Evolutionary conservation across 2,113 vertebrate species (phyloP).

Genomic region (Vulpes lagopus): DNA sequence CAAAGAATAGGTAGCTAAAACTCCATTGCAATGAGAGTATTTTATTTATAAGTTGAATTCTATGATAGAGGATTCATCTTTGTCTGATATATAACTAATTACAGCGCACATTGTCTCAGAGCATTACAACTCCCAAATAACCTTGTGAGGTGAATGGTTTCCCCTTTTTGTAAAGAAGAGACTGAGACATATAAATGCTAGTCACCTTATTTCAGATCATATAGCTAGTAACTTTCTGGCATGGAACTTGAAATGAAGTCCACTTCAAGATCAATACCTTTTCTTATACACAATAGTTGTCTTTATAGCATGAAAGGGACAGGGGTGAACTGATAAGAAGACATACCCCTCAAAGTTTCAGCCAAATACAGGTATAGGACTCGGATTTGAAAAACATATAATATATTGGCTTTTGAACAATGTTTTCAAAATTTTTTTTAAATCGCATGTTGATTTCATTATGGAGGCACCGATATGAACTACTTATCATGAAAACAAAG

Average conservation of each 20-base stretch:
- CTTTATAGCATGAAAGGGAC: neutral
- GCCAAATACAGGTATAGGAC: neutral
- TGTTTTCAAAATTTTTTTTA: neutral
- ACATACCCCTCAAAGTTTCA: neutral
- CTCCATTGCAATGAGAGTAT: neutral
- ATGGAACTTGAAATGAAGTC: neutral
- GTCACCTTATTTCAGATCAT: neutral
- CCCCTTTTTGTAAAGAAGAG: neutral
- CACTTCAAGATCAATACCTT: neutral
- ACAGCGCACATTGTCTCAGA: neutral
- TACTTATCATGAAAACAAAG: neutral
- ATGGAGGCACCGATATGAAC: neutral
- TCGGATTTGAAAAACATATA: neutral
- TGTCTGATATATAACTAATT: neutral
- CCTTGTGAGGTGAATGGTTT: neutral
- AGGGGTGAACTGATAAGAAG: neutral
- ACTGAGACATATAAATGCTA: neutral
- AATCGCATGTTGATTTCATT: neutral
- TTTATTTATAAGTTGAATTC: neutral
- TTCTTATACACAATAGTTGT: neutral
- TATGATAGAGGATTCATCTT: neutral
- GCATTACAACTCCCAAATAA: neutral
- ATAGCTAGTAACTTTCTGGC: neutral
- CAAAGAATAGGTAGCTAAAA: neutral
- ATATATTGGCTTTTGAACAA: neutral